Evolutionary conservation across 2,888 invertebrate species (phyloP).

Genomic region (Eupithecia exiguata): DNA sequence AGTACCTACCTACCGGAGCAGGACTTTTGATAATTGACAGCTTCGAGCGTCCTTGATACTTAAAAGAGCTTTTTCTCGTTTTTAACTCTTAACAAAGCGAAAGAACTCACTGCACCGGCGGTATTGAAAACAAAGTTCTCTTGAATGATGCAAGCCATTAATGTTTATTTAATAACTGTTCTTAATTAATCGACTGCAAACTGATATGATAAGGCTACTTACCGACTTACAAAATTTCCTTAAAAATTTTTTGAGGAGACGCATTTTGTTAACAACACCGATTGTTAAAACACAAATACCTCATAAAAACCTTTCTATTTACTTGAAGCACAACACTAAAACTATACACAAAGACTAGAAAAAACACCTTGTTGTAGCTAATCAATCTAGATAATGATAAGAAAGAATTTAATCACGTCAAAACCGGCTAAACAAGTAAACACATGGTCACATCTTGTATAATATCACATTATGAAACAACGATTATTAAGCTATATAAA

Average conservation of each 20-base stretch:
- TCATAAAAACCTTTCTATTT: neutral
- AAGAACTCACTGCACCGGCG: neutral
- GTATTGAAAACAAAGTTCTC: neutral
- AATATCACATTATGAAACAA: conserved; percentile 39
- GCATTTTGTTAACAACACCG: conserved; percentile 38
- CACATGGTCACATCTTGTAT: conserved; percentile 61
- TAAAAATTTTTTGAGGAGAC: conserved; percentile 44
- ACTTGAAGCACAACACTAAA: conserved; percentile 1
- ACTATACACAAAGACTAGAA: conserved; percentile 1
- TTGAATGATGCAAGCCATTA: neutral
- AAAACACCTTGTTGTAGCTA: neutral
- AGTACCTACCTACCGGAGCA: neutral
- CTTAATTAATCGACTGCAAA: neutral
- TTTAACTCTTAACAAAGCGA: neutral
- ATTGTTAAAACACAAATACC: neutral
- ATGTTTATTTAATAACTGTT: neutral
- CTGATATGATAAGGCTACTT: conserved; percentile 33
- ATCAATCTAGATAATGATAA: conserved; percentile 16
- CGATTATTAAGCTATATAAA: conserved; percentile 51
- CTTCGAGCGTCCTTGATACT: neutral
- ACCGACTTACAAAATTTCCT: conserved; percentile 45
- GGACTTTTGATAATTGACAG: neutral
- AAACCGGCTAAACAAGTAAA: conserved; percentile 14
- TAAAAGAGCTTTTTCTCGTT: neutral
- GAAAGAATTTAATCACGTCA: conserved; percentile 28